Conservation (phyloP, 2,797 vertebrate species). For the Nannoperca obscura region DNA sequence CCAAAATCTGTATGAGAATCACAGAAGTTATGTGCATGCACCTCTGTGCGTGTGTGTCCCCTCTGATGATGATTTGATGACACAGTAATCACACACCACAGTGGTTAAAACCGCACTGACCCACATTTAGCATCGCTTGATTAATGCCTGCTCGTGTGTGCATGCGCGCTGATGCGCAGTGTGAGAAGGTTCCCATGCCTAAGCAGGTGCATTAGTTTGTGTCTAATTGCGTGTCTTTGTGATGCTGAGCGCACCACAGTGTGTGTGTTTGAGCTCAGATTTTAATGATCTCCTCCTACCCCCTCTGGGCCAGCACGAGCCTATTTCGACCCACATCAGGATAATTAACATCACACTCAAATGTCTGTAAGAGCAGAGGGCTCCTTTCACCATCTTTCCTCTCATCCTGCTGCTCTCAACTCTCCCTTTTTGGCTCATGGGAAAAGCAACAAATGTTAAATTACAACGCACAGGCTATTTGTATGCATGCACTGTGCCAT, state of each 20-base stretch:
- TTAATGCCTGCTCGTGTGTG: slow-evolving; percentile 25
- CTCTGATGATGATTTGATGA: slow-evolving; percentile 59
- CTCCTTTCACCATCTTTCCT: slow-evolving; percentile 47
- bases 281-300: slow-evolving; percentile 76
- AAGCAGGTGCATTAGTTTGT: slow-evolving; percentile 59
- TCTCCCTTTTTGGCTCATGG: slow-evolving; percentile 25
- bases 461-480: slow-evolving; percentile 48
- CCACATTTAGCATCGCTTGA: slow-evolving; percentile 74
- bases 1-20: slow-evolving; percentile 17
- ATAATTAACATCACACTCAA: slow-evolving; percentile 82
- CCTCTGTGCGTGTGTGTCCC: background rate
- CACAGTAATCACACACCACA: slow-evolving; percentile 51
- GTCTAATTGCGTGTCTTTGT: slow-evolving; percentile 62
- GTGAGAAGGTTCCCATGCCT: slow-evolving; percentile 40
- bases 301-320: slow-evolving; percentile 65
- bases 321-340: slow-evolving; percentile 80
- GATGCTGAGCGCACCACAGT: slow-evolving; percentile 23
- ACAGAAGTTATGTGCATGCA: background rate
- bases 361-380: slow-evolving; percentile 64
- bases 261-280: slow-evolving; percentile 63
- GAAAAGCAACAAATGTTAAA: slow-evolving; percentile 56
- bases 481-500: slow-evolving; percentile 46
- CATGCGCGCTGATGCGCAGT: background rate
- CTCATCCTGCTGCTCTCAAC: slow-evolving; percentile 37
- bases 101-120: slow-evolving; percentile 70